Base-by-base conservation (phyloP, 2,888 invertebrate species). In the Noctua janthina region DNA sequence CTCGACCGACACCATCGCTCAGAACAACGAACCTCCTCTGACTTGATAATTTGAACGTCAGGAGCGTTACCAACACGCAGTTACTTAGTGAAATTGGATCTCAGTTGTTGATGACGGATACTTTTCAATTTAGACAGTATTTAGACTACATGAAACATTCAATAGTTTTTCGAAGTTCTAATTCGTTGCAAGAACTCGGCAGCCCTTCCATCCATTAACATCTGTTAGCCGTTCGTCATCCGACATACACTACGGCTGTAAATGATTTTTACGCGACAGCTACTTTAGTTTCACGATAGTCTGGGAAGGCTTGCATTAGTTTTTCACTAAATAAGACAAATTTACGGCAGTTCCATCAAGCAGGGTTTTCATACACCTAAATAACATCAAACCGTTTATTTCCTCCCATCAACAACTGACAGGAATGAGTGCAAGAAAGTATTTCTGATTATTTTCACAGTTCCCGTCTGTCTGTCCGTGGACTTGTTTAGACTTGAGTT, bases 401-500 rank as follows among this genome's bases (percentile, higher is more conserved):
- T n/a, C 1, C n/a, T 39, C 20, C 23, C 76, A 77, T 70, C 80
- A 78, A 84, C 77, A 80, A 80, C 77, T 84, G 75, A 23, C 39
- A n/a, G 46, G 54, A 67, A 49, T 29, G 66, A 54, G 68, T 20
- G n/a, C 62, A 67, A 15, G 29, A 56, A 66, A 80, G n/a, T 59
- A 39, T 78, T 80, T 66, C 39, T 54, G 56, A 49, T 75, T 78
- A 56, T 73, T 62, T 83, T 69, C 29, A 51, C 54, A 75, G 70
- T 74, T 78, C 67, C 49, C 87, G 87, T 91, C 88, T 82, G 90
- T 88, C 90, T 90, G 91, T 88, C 89, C 84, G 83, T 85, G 83
- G 87, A 89, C 87, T 89, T 82, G 79, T 90, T 91, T 91, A 90
- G 81, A 84, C 79, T 91, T 90, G 90, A 87, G 85, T 90, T 91